phyloP scores from a whole-genome alignment of 53 echinoderm and acorn worm species.

The Crossaster papposus region DNA sequence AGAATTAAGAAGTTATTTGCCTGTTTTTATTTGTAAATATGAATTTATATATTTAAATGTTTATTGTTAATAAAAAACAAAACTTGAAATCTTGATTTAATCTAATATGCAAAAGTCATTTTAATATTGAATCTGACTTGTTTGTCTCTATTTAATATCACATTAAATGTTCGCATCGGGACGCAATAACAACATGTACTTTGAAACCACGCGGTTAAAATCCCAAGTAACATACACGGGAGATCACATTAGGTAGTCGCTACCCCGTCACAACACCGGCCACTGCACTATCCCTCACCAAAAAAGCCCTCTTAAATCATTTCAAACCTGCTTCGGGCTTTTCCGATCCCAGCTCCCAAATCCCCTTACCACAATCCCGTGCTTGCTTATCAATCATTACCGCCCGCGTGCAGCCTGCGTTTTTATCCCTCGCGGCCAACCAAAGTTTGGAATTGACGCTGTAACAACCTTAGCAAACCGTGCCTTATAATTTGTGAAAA shows the following conservation, averaged over 20 bases:
- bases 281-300: background rate
- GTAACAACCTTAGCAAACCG: background rate
- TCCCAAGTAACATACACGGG: no score
- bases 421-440: conserved; percentile 12
- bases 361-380: background rate
- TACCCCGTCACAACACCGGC: background rate
- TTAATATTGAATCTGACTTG: no score
- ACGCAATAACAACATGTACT: no score
- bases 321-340: background rate
- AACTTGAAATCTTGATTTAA: no score
- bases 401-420: background rate
- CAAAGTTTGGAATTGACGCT: background rate
- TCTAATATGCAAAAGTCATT: no score
- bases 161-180: no score
- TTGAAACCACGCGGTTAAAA: no score
- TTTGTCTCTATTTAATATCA: no score
- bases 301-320: background rate
- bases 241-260: background rate
- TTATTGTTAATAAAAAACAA: no score
- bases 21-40: no score
- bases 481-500: background rate
- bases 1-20: no score
- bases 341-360: background rate
- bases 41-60: no score
- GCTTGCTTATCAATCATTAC: conserved; percentile 12